These are phyloP conservation scores for Garrulus glandarius DNA, from an alignment of 2,797 vertebrate genomes.

Conservation along the genomic window DNA sequence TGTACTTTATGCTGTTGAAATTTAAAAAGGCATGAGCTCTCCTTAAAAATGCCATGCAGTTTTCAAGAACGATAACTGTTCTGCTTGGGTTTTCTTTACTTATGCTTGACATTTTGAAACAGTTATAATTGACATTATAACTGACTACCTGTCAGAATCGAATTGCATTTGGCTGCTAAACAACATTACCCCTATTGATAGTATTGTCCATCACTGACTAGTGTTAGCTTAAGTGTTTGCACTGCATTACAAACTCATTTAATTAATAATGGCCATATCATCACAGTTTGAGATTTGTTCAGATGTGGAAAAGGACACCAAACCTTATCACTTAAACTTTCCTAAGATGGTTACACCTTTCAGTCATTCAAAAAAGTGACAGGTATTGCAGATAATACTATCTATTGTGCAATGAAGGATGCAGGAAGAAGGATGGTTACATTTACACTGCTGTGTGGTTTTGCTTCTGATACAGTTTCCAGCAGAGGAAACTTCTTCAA, in stretches of 20 bases:
- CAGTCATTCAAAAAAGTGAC: not conserved
- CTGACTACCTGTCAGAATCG: not conserved
- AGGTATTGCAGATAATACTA: not conserved
- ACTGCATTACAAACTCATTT: not conserved
- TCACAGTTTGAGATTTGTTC: not conserved
- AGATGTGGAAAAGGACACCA: not conserved
- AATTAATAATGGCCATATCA: not conserved
- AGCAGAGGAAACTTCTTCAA: not conserved
- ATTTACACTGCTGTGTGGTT: not conserved
- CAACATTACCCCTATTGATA: not conserved
- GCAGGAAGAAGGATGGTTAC: not conserved
- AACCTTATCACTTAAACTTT: not conserved
- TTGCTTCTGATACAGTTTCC: not conserved
- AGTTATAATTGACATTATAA: constrained; percentile 50
- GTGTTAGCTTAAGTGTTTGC: not conserved
- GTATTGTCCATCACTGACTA: constrained; percentile 8
- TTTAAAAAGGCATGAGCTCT: not conserved
- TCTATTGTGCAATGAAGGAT: not conserved
- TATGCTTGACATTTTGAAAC: constrained; percentile 58
- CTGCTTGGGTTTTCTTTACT: constrained; percentile 26
- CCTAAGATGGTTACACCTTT: not conserved
- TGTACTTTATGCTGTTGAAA: constrained; percentile 10
- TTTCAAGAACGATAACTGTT: constrained; percentile 9
- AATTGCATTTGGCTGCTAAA: constrained; percentile 43
- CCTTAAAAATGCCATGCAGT: constrained; percentile 29